phyloP scores from a whole-genome alignment of 2,797 vertebrate species.

The Lophotriccus pileatus region DNA sequence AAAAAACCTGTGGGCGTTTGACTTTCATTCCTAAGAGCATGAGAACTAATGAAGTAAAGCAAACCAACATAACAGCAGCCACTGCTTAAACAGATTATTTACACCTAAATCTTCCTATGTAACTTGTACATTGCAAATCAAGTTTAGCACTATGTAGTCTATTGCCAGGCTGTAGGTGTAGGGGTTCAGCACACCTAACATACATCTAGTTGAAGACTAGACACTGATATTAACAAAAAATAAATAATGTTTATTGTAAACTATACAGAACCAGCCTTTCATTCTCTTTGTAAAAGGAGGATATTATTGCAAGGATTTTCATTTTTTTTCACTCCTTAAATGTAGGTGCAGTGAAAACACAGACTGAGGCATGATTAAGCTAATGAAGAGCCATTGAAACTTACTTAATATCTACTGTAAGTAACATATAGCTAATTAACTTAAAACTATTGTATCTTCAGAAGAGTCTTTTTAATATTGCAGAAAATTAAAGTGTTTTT shows the following conservation, averaged over 20 bases:
- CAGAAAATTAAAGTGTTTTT: background rate
- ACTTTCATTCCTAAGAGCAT: background rate
- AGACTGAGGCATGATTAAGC: background rate
- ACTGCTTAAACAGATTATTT: background rate
- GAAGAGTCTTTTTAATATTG: background rate
- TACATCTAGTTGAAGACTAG: background rate
- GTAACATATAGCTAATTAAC: background rate
- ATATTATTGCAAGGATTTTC: background rate
- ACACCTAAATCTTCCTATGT: background rate
- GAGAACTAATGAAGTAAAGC: background rate
- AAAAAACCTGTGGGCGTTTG: background rate
- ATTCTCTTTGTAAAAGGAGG: background rate
- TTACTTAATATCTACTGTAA: background rate
- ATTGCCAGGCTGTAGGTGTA: background rate
- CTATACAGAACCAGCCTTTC: background rate
- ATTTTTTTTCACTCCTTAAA: constrained; percentile 23
- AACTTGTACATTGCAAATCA: background rate
- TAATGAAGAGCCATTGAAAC: constrained; percentile 4
- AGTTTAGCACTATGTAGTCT: background rate
- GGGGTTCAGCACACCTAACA: background rate
- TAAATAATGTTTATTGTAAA: background rate
- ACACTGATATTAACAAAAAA: background rate
- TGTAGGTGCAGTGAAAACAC: background rate
- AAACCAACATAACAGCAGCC: background rate
- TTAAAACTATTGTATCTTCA: background rate